Base-by-base conservation (phyloP, 1,140 invertebrate genomes). In the Drosophila trapezifrons region DNA sequence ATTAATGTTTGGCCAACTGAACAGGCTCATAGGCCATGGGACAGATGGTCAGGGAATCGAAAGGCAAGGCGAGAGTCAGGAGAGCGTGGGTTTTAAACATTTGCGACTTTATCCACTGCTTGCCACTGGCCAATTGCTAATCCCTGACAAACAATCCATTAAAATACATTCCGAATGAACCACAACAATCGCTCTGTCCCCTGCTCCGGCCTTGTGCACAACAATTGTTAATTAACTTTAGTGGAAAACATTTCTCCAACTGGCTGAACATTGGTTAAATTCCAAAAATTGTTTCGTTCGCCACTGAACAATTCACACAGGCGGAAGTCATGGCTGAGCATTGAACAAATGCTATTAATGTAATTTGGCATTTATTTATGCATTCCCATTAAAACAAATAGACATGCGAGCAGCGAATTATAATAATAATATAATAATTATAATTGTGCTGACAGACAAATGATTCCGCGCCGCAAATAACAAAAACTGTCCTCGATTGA, bases 281-380 rank as follows among this genome's bases (percentile, higher is more conserved):
- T 40, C 58, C 46, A 66, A 79, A 74, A 60, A 56, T 58, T 40
- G 37, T 52, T 51, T 38, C 43, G 62, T 45, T 20, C 43, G 65
- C 65, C 65, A 67, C 62, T 66, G 65, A 78, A 76, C 74, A 76
- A 69, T 35, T 73, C 74, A 78, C 35, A 55, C 77, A 76, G 63
- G 79, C 83, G 83, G 60, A 84, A 84, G 78, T 76, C 60, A 67
- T 84, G 65, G 65, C 65, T 77, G 65, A 66, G 64, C 77, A 85
- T 76, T 74, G 70, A 64, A 58, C 75, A 87, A 84, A 72, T 76
- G 67, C 66, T 84, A 78, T 87, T 89, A 83, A 87, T 89, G 76
- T 84, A 84, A 84, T 87, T 89, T 86, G 67, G 74, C 81, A 85
- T 85, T 85, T 86, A 80, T 86, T 85, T 86, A 86, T 85, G 77